A percentile compares a stretch with the other conserved stretches of the same genome.
phyloP scores from a whole-genome alignment of 2,113 vertebrate genomes.

The Tragulus kanchil region DNA sequence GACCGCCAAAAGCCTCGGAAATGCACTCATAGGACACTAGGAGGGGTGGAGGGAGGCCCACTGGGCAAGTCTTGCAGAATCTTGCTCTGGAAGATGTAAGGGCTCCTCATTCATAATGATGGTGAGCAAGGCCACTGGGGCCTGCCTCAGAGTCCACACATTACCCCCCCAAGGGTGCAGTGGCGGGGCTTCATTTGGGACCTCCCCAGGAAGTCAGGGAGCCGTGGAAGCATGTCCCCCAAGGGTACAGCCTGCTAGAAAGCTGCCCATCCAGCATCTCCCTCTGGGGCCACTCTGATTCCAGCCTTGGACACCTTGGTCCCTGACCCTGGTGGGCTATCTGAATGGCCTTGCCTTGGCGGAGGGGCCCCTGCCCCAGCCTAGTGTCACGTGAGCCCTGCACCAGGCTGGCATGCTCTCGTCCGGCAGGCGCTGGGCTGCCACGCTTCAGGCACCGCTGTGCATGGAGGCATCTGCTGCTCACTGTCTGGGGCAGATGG shows the following conservation, averaged over 20 bases:
- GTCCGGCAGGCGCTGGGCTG: not conserved
- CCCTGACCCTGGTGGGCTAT: no score
- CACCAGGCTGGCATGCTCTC: not conserved
- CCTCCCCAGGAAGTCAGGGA: not conserved
- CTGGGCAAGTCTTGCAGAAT: not conserved
- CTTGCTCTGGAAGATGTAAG: no score
- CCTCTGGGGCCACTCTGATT: not conserved
- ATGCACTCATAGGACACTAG: accelerated
- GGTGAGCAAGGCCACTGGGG: accelerated
- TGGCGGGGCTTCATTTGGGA: no score
- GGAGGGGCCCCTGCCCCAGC: not conserved
- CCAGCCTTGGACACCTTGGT: no score
- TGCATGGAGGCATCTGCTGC: slow-evolving; percentile 72
- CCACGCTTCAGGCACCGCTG: slow-evolving; percentile 25
- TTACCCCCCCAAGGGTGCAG: no score
- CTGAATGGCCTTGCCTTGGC: not conserved
- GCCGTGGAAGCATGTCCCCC: no score
- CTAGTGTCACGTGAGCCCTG: not conserved
- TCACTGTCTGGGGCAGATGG: slow-evolving; percentile 79
- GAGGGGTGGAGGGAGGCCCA: not conserved
- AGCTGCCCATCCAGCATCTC: not conserved
- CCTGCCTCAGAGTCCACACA: not conserved
- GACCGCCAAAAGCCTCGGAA: accelerated
- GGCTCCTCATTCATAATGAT: not conserved
- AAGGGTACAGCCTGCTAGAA: not conserved